phyloP scores from a whole-genome alignment of 2,888 invertebrate genomes.

The Sialis lutaria region DNA sequence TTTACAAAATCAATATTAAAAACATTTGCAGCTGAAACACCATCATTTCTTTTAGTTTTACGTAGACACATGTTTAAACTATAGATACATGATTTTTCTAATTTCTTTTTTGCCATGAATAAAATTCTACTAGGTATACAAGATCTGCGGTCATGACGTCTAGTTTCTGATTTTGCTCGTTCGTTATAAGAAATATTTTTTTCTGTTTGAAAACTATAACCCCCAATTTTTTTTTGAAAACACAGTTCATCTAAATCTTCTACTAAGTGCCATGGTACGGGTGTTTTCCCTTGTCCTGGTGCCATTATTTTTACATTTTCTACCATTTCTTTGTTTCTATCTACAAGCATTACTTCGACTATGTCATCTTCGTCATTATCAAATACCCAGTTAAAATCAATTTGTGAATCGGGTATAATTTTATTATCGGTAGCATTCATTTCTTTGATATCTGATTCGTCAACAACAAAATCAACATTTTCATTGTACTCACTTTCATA shows the following conservation, averaged over 20 bases:
- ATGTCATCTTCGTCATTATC: too few species aligned
- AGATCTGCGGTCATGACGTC: slow-evolving; percentile 5
- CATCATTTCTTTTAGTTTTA: slow-evolving; percentile 4
- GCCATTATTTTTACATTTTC: slow-evolving; percentile 10
- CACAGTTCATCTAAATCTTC: too few species aligned
- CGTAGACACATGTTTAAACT: slow-evolving; percentile 10
- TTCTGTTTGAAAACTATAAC: slow-evolving; percentile 4
- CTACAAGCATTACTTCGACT: background rate
- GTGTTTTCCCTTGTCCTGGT: slow-evolving; percentile 12
- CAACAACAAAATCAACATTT: too few species aligned
- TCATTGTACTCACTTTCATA: too few species aligned
- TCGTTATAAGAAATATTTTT: background rate
- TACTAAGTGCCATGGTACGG: too few species aligned
- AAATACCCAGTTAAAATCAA: background rate
- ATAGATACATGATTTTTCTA: slow-evolving; percentile 7
- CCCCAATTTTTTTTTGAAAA: slow-evolving; percentile 13
- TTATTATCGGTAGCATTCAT: too few species aligned
- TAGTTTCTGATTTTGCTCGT: slow-evolving; percentile 4
- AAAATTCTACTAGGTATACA: slow-evolving; percentile 9
- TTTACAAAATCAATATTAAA: background rate
- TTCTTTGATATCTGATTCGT: too few species aligned
- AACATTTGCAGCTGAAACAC: slow-evolving; percentile 5
- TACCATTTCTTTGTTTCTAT: background rate
- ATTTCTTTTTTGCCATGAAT: slow-evolving; percentile 11
- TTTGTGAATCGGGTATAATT: too few species aligned